Base-by-base conservation (phyloP, 2,888 invertebrate genomes). In the Iphiclides podalirius region DNA sequence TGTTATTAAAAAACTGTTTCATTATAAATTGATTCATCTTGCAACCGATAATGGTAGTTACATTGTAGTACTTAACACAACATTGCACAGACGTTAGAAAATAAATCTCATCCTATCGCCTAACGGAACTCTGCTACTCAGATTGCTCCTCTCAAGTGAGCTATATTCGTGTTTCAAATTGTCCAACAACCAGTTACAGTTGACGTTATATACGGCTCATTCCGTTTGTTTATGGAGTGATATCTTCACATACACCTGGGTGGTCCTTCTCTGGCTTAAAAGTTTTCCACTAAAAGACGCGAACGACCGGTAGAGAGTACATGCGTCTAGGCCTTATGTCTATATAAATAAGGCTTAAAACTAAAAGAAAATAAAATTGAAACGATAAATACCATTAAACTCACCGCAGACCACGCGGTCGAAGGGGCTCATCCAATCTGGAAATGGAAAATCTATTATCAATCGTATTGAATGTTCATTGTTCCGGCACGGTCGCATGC, bases 391-490 rank as follows among this genome's bases (percentile, higher is more conserved):
- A 94, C 94, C 94, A 92, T 93, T 93, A 83, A 94, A 96, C 94
- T 96, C 94, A 93, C 96, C 96, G 92, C 96, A 96, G 89, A 96
- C 95, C 90, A 96, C 96, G 90, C 96, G 93, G 91, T 96, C 96
- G 90, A 96, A 96, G 79, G 96, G 96, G 90, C 94, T 95, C 95
- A 96, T 96, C 96, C 96, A 96, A 92, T 96, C 96, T 96, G 93
- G 82, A 93, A 94, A 90, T 89, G 84, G 89, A 90, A 85, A 89
- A 88, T 89, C 89, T 89, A 87, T 89, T 89, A 89, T 89, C 89
- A 89, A 89, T 89, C 80, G 89, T 82, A 87, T 83, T 82, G 88
- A 79, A 81, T 80, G 80, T 81, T 80, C 83, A 69, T 70, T 75
- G 72, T 72, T 76, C 71, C 64, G 79, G 78, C 69, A 75, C 67